Conservation (phyloP, 2,797 vertebrate genomes). For the Eleutherodactylus coqui region DNA sequence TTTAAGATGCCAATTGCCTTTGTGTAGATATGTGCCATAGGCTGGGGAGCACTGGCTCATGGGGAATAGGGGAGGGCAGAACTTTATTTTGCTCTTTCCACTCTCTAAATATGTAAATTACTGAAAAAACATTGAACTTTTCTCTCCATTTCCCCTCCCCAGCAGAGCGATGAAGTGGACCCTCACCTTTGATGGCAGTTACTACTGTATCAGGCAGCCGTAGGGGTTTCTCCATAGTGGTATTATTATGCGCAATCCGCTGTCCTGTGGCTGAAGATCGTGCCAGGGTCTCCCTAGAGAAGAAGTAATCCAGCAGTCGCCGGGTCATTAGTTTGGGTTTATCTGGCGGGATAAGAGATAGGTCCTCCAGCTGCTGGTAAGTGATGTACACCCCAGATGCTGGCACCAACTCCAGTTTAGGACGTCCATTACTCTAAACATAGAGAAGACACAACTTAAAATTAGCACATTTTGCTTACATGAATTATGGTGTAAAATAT, state of each 20-base stretch:
- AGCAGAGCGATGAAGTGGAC: no score
- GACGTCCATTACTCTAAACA: conserved; percentile 62
- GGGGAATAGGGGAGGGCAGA: no score
- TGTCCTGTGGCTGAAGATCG: conserved; percentile 61
- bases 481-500: no score
- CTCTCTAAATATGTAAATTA: no score
- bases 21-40: no score
- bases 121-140: no score
- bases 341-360: conserved; percentile 60
- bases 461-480: not conserved
- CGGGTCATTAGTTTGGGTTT: conserved; percentile 65
- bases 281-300: conserved; percentile 51
- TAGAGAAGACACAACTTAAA: not conserved
- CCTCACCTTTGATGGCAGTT: conserved; percentile 61
- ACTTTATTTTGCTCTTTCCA: no score
- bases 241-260: conserved; percentile 60
- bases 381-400: conserved; percentile 60
- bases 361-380: conserved; percentile 63
- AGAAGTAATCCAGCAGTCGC: conserved; percentile 63
- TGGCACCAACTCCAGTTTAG: conserved; percentile 64
- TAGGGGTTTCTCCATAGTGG: conserved; percentile 62
- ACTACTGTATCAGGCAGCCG: conserved; percentile 54
- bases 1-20: no score
- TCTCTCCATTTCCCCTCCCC: no score
- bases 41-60: no score